Percentiles rank a stretch among this genome's conserved stretches.
phyloP scores from a whole-genome alignment of 2,888 invertebrate genomes.

The Amblyteles armatorius region DNA sequence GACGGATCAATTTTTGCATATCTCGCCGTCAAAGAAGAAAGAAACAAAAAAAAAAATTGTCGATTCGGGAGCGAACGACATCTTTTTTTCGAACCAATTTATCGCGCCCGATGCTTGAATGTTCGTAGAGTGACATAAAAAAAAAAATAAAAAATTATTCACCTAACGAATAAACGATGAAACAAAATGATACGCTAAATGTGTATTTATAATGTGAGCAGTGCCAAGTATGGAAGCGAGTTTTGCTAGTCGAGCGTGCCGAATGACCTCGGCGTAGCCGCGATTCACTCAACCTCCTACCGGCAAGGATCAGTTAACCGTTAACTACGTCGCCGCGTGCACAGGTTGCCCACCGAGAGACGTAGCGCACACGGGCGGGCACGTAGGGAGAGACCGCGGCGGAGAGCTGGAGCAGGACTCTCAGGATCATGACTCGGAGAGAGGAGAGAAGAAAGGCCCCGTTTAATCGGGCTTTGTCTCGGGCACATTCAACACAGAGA shows the following conservation, averaged over 20 bases:
- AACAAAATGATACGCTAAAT: conserved; percentile 33
- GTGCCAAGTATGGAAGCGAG: conserved; percentile 62
- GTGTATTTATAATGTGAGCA: conserved; percentile 25
- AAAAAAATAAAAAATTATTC: not conserved
- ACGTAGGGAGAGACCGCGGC: conserved; percentile 35
- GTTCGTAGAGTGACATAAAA: no score
- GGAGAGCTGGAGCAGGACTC: conserved; percentile 53
- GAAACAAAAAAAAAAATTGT: no score
- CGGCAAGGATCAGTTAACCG: conserved; percentile 69
- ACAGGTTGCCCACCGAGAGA: conserved; percentile 58
- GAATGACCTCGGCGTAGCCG: conserved; percentile 68
- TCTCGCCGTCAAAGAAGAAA: no score
- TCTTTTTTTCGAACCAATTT: no score
- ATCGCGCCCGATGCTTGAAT: no score
- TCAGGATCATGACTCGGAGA: conserved; percentile 54
- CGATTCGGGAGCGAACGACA: no score
- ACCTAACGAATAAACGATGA: not conserved
- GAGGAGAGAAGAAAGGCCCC: conserved; percentile 39
- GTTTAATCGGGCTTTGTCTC: conserved; percentile 64
- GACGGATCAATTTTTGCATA: no score
- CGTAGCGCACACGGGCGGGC: conserved; percentile 4
- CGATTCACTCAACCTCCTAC: conserved; percentile 68
- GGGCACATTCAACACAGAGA: conserved; percentile 25
- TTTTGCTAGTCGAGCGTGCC: conserved; percentile 66
- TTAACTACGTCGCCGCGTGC: conserved; percentile 66